These are phyloP conservation scores for Hemibates koningsi DNA, from an alignment of 2,113 vertebrate genomes.

Conservation along the genomic window DNA sequence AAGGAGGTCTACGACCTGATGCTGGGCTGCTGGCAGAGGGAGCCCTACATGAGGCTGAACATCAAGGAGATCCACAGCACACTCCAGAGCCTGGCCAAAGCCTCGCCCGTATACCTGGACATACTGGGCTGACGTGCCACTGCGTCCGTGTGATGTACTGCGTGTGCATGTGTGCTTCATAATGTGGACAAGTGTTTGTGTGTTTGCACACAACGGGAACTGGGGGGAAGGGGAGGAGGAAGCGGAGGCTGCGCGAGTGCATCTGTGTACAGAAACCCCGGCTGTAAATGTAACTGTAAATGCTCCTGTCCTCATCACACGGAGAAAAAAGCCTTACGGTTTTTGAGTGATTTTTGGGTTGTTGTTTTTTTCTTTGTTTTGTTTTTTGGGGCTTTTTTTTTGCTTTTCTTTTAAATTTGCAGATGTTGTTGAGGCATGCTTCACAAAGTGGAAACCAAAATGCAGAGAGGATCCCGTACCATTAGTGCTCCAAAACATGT, in stretches of 20 bases:
- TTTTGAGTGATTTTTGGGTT: constrained; percentile 48
- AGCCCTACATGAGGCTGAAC: constrained; percentile 96
- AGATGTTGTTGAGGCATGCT: constrained; percentile 16
- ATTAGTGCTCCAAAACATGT: background rate
- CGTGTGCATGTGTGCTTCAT: constrained; percentile 70
- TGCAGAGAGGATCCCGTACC: background rate
- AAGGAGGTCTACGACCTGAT: constrained; percentile 98
- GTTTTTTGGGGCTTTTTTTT: background rate
- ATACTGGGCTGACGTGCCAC: constrained; percentile 85
- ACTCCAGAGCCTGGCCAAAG: constrained; percentile 96
- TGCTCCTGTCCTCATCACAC: constrained; percentile 80
- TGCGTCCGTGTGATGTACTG: constrained; percentile 34
- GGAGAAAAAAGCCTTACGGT: constrained; percentile 93
- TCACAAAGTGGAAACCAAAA: constrained; percentile 36
- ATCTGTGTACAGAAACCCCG: constrained; percentile 57
- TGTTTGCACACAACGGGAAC: background rate
- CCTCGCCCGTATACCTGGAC: constrained; percentile 97
- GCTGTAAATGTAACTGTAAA: constrained; percentile 65
- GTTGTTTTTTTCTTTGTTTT: background rate
- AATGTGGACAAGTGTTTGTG: background rate
- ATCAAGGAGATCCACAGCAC: constrained; percentile 97
- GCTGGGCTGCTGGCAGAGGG: constrained; percentile 98
- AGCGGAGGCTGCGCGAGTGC: constrained; percentile 50
- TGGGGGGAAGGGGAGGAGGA: background rate
- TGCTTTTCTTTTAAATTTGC: background rate